Conservation (phyloP, 1,140 invertebrate genomes). For the Lanistes nyassanus region DNA sequence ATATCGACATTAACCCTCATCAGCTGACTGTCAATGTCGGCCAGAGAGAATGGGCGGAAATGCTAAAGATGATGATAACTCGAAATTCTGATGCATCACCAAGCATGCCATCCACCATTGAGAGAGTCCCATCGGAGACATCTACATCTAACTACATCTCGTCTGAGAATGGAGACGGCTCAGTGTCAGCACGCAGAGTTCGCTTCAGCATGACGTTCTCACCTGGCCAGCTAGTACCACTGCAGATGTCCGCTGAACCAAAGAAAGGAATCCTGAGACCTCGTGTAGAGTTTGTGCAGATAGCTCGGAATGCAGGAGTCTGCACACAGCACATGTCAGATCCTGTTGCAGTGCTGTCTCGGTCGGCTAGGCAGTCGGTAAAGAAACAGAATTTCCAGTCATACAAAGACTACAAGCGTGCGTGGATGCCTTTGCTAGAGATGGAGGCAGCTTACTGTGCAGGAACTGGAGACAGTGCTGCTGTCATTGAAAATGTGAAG, state of each 20-base stretch:
- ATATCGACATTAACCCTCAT: constrained; percentile 5
- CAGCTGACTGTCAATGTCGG: constrained; percentile 3
- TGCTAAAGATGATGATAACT: not conserved
- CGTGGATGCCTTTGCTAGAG: constrained; percentile 51
- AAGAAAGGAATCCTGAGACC: constrained; percentile 44
- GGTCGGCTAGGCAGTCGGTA: constrained; percentile 16
- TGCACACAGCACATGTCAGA: constrained; percentile 50
- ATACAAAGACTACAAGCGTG: constrained; percentile 41
- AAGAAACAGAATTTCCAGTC: constrained; percentile 28
- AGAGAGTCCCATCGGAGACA: not conserved
- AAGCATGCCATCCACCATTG: not conserved
- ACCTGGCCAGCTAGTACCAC: constrained; percentile 37
- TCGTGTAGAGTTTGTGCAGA: constrained; percentile 44
- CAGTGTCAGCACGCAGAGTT: not conserved
- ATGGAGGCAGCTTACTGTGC: constrained; percentile 50
- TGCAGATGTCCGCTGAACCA: constrained; percentile 44
- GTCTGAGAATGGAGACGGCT: not conserved
- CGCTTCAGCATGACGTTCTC: constrained; percentile 14
- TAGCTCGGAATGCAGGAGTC: constrained; percentile 46
- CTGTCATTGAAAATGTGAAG: constrained; percentile 48
- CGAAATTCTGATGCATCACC: not conserved
- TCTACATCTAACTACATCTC: not conserved
- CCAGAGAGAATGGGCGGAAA: constrained; percentile 8
- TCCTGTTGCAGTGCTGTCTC: constrained; percentile 42
- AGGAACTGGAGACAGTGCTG: constrained; percentile 32